Base-by-base conservation (phyloP, 2,888 invertebrate genomes). In the Ommatoiulus sabulosus region DNA sequence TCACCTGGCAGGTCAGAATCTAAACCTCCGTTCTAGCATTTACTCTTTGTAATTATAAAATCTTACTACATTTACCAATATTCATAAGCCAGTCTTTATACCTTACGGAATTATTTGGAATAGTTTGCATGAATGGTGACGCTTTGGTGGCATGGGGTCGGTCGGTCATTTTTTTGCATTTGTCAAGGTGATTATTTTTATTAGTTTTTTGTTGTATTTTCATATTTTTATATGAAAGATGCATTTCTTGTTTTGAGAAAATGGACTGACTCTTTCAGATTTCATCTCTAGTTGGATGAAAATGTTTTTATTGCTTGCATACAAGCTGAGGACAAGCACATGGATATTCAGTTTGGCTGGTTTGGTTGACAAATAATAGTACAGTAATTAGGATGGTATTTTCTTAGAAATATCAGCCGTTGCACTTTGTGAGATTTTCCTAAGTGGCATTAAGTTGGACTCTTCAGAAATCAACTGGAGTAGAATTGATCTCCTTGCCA, bases 1-100 rank as follows among this genome's bases (percentile, higher is more conserved):
- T 24, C 57, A 87, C 35, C 24, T 87, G 35, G 10, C 87, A 87
- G 87, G 87, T 87, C 35, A 87, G 87, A 44, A 46, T 63, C 63
- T 63, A 63, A n/a, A 63, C 17, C 20, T 63, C 17, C 63, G 63
- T 20, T 63, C 17, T 57, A n/a, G 63, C 20, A 84, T 84, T 43
- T 84, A 84, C 44, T 84, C 84, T 84, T 84, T 84, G 84, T 84
- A 84, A 84, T 44, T 84, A 84, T 43, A 84, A 44, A 44, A 35
- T 84, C 17, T 44, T 17, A 8, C 84, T 12, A 84, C 12, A 84
- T 84, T 24, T 20, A 84, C 20, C 63, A 63, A 20, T 63, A 20
- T n/a, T 20, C 4, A 63, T 20, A 20, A 17, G 20, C 63, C n/a
- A 63, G n/a, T 63, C n/a, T 63, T 63, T 20, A 63, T 63, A n/a